Conservation (phyloP, 2,113 vertebrate species). For the Hipposideros armiger region DNA sequence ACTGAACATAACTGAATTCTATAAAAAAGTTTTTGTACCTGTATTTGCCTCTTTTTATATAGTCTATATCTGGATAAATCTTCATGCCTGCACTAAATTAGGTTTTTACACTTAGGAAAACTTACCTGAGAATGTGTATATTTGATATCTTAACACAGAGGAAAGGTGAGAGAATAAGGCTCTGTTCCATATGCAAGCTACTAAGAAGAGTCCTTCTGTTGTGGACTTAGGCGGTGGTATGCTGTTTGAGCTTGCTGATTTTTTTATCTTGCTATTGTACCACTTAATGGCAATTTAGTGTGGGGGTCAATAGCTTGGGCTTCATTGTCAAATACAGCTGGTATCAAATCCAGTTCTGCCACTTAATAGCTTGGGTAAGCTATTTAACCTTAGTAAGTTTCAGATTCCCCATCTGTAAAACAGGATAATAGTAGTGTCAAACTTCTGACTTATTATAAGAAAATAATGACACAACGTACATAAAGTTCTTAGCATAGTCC, state of each 20-base stretch:
- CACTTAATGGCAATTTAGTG: not conserved
- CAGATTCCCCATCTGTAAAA: constrained; percentile 13
- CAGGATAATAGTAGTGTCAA: not conserved
- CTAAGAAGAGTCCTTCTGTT: not conserved
- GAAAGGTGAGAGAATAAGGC: not conserved
- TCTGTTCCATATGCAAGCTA: not conserved
- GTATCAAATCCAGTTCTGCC: not conserved
- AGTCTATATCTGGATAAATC: not conserved
- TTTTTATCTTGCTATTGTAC: not conserved
- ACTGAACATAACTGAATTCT: not conserved
- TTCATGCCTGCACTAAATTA: not conserved
- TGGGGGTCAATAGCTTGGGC: not conserved
- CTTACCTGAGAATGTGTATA: not conserved
- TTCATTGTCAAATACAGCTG: not conserved
- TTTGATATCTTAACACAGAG: not conserved
- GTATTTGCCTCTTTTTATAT: not conserved
- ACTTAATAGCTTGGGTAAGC: not conserved
- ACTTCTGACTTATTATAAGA: constrained; percentile 36
- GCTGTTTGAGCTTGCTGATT: not conserved
- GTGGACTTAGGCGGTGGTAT: rapidly evolving
- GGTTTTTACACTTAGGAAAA: constrained; percentile 41
- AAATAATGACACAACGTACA: constrained; percentile 12
- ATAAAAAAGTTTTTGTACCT: not conserved
- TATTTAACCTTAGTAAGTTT: constrained; percentile 14
- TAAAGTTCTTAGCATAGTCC: constrained; percentile 26